Conservation (phyloP, 2,113 vertebrate species). For the Australoheros scitulus region DNA sequence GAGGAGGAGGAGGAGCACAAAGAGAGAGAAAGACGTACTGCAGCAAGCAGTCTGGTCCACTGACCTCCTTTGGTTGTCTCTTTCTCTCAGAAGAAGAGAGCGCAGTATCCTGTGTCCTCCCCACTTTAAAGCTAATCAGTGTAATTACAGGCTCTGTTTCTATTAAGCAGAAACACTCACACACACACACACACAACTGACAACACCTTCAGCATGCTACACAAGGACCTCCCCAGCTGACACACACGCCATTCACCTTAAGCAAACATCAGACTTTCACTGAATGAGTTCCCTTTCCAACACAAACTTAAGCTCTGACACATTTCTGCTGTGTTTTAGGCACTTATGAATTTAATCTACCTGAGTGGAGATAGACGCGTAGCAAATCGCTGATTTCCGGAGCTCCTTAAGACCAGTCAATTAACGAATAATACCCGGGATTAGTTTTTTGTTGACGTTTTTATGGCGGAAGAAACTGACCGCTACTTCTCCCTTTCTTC, state of each 20-base stretch:
- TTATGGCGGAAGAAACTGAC: constrained; percentile 19
- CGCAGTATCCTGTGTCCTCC: constrained; percentile 53
- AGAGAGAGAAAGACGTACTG: constrained; percentile 19
- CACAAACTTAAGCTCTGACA: neutral
- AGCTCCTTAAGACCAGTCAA: constrained; percentile 13
- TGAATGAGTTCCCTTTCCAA: neutral
- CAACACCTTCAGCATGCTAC: neutral
- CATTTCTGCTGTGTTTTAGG: neutral
- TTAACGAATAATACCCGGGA: constrained; percentile 35
- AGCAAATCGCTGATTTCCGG: neutral
- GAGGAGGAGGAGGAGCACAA: constrained; percentile 29
- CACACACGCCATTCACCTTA: neutral
- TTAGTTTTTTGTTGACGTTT: constrained; percentile 24
- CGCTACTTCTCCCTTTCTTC: neutral
- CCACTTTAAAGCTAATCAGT: constrained; percentile 44
- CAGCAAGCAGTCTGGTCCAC: constrained; percentile 66
- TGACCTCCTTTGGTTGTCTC: constrained; percentile 61
- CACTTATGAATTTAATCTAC: constrained; percentile 8
- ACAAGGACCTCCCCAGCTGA: neutral
- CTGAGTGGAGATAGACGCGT: constrained; percentile 15
- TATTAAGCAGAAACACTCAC: constrained; percentile 1
- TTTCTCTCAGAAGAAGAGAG: neutral
- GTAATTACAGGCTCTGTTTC: constrained; percentile 33
- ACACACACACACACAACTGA: neutral
- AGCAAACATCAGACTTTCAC: constrained; percentile 6